Evolutionary conservation across 2,888 invertebrate genomes (phyloP).

Genomic region (Seira musarum): DNA sequence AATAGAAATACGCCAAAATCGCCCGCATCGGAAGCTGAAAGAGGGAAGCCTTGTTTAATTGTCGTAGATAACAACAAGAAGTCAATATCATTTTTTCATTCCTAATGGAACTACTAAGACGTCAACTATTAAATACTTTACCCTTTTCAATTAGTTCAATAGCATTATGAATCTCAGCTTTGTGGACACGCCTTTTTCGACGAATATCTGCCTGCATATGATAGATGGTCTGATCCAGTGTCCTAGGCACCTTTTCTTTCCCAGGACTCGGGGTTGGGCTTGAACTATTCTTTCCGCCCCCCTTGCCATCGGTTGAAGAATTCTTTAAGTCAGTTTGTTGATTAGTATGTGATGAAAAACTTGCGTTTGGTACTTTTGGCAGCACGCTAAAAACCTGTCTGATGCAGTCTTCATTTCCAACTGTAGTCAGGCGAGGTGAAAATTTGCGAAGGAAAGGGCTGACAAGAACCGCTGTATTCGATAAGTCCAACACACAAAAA

Average conservation of each 20-base stretch:
- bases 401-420: too few relatives aligned
- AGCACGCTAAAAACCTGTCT: too few relatives aligned
- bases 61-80: background rate
- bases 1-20: slow-evolving; percentile 43
- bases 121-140: too few relatives aligned
- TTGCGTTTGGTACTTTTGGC: too few relatives aligned
- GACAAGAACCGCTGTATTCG: too few relatives aligned
- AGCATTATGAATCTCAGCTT: slow-evolving; percentile 45
- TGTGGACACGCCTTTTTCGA: slow-evolving; percentile 46
- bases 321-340: too few relatives aligned
- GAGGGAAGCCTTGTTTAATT: background rate
- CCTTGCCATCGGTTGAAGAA: too few relatives aligned
- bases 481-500: too few relatives aligned
- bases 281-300: slow-evolving; percentile 1
- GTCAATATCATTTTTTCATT: background rate
- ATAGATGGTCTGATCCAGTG: slow-evolving; percentile 52
- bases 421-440: too few relatives aligned
- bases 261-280: slow-evolving; percentile 1
- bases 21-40: slow-evolving; percentile 22
- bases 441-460: too few relatives aligned
- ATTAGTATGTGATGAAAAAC: too few relatives aligned
- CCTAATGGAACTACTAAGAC: too few relatives aligned
- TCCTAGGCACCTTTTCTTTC: slow-evolving; percentile 18
- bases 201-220: slow-evolving; percentile 51
- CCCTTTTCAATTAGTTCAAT: slow-evolving; percentile 41